Base-by-base conservation (phyloP, 2,113 vertebrate genomes). In the Megaceryle torquata region DNA sequence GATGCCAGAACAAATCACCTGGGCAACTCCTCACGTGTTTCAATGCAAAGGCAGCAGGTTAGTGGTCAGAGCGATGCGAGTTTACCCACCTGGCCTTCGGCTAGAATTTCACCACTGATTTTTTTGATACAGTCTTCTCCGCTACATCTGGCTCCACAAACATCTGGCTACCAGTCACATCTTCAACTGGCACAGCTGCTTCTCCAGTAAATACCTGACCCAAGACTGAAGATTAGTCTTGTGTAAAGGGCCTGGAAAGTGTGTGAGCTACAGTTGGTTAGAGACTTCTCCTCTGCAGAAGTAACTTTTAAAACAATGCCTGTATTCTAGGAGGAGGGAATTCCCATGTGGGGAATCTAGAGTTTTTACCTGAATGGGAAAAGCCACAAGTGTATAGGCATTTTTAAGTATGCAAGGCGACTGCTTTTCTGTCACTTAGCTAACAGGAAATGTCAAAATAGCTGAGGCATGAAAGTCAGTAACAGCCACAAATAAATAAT, bases 391-490 rank as follows among this genome's bases (percentile, higher is more conserved):
- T 15, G 7, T 71, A 78, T 33, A 64, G 41, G 48, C 65, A 44
- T 57, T 89, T 37, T 94, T 53, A 78, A 78, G 77, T 50, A 78
- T 31, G 29, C 56, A 70, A 78, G 69, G 33, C 4, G 3, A 89
- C 51, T 18, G 50, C 35, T 63, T 75, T 78, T 93, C 44, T 81
- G 94, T 44, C 84, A 69, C 84, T 89, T 44, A 53, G 77, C 83
- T 72, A 84, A 93, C 81, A 95, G 89, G 95, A 95, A 97, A 79
- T 0, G 5, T 91, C 83, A 76, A 91, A 89, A 75, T 53, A 94
- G 84, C 61, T 94, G 93, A 88, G 84, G 86, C 89, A 22, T 92
- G 83, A 95, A 95, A 92, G 69, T 64, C 80, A 28, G 74, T 31
- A 92, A 84, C 65, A 91, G 65, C 57, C 84, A 71, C 77, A 93